Evolutionary conservation across 2,888 invertebrate genomes (phyloP).

Genomic region (Cepaea hortensis): DNA sequence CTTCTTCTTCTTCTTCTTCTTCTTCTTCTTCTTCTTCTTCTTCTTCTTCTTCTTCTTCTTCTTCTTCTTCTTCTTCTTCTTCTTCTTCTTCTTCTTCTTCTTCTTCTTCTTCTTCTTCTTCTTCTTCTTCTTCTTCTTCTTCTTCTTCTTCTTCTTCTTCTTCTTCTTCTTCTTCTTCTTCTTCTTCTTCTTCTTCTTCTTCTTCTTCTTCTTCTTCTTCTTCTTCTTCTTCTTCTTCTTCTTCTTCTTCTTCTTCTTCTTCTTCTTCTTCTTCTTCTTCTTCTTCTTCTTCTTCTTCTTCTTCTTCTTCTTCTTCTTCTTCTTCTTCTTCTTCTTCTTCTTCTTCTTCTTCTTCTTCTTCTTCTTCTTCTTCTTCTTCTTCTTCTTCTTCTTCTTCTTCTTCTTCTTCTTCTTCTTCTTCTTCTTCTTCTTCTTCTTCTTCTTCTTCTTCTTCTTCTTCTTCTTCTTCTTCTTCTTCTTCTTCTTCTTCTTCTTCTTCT

Average conservation of each 20-base stretch:
- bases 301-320: neutral
- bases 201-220: neutral
- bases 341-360: neutral
- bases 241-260: constrained; percentile 3
- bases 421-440: constrained; percentile 21
- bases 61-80: neutral
- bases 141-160: neutral
- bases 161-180: neutral
- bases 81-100: neutral
- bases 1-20: neutral
- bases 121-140: neutral
- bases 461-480: neutral
- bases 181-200: neutral
- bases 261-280: neutral
- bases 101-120: neutral
- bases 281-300: neutral
- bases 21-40: neutral
- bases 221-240: neutral
- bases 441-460: neutral
- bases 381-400: neutral
- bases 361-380: neutral
- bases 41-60: neutral
- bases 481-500: constrained; percentile 1
- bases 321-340: neutral
- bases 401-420: neutral